Conservation (phyloP, 2,113 vertebrate species). For the Boulengeromyrus knoepffleri region DNA sequence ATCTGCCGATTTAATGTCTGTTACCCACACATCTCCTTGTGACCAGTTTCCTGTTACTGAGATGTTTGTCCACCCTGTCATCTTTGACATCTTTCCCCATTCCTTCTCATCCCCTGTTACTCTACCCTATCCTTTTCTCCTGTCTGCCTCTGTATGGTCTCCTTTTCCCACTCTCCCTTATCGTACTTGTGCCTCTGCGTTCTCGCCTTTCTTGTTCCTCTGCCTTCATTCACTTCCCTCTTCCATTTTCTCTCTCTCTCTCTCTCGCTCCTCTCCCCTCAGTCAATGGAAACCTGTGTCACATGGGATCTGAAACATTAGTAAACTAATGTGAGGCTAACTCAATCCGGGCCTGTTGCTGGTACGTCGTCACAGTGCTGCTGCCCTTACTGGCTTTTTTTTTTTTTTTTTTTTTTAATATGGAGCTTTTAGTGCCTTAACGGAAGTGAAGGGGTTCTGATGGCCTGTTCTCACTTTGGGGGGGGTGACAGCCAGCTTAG, state of each 20-base stretch:
- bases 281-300: slow-evolving; percentile 30
- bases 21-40: background rate
- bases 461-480: background rate
- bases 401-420: background rate
- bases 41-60: background rate
- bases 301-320: slow-evolving; percentile 34
- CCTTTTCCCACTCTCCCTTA: background rate
- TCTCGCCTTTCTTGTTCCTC: background rate
- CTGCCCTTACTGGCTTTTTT: background rate
- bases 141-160: background rate
- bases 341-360: background rate
- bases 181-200: background rate
- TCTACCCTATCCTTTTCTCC: background rate
- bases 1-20: background rate
- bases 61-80: background rate
- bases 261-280: background rate
- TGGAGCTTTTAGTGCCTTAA: background rate
- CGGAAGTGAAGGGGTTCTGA: background rate
- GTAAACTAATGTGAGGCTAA: background rate
- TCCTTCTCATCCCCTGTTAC: background rate
- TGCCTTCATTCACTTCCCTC: background rate
- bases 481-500: background rate
- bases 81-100: background rate
- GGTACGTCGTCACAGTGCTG: background rate
- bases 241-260: background rate